Conservation (phyloP, 2,113 vertebrate species). For the Argyrosomus japonicus region DNA sequence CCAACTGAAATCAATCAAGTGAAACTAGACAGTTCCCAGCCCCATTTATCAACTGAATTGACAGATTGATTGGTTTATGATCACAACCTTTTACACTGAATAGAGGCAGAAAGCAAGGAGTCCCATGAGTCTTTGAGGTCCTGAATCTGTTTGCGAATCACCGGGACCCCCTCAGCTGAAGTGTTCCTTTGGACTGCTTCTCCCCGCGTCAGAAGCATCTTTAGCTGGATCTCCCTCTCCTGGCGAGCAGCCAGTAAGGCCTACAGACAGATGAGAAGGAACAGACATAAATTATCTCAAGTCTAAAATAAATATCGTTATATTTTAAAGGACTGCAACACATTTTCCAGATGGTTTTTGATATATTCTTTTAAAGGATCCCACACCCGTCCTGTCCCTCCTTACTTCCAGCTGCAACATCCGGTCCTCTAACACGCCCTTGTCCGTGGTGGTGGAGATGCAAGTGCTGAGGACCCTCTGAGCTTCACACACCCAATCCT, state of each 20-base stretch:
- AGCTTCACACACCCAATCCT: conserved; percentile 93
- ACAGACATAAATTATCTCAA: neutral
- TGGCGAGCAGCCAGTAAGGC: conserved; percentile 90
- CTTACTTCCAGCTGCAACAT: conserved; percentile 95
- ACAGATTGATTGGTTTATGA: conserved; percentile 32
- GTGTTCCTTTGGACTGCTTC: conserved; percentile 95
- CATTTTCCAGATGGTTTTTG: neutral
- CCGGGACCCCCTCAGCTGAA: conserved; percentile 90
- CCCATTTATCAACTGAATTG: conserved; percentile 31
- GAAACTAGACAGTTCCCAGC: conserved; percentile 43
- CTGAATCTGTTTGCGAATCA: conserved; percentile 91
- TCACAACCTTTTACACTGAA: conserved; percentile 94
- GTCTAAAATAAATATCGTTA: neutral
- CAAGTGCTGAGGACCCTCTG: conserved; percentile 91
- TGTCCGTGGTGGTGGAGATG: conserved; percentile 90
- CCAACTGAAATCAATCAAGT: conserved; percentile 51
- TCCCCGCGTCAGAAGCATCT: conserved; percentile 92
- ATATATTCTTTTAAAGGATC: neutral
- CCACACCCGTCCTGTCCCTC: neutral
- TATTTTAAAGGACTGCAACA: conserved; percentile 11
- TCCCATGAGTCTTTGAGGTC: conserved; percentile 94
- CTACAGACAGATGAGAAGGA: conserved; percentile 73
- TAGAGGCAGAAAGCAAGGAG: conserved; percentile 89
- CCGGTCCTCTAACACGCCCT: conserved; percentile 91
- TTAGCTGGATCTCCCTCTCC: conserved; percentile 97